A percentile compares a stretch with the other conserved stretches of the same genome.
phyloP scores from a whole-genome alignment of 2,888 invertebrate species.

The Aphodius granarius region DNA sequence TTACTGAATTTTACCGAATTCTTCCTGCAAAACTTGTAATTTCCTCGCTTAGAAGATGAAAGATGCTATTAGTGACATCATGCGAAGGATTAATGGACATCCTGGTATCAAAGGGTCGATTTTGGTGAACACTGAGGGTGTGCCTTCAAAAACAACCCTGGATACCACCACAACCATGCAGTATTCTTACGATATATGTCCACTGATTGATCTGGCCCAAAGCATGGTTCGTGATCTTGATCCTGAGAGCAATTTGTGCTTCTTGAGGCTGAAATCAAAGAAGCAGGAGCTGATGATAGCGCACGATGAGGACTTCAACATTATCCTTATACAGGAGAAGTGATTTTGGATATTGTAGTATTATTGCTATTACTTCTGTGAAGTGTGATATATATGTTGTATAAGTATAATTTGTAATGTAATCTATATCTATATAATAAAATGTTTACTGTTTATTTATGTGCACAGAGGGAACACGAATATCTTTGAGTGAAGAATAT shows the following conservation, averaged over 20 bases:
- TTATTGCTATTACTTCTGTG: background rate
- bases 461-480: too few relatives aligned
- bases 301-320: background rate
- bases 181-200: background rate
- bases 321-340: background rate
- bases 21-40: too few relatives aligned
- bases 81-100: background rate
- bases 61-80: too few relatives aligned
- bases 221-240: background rate
- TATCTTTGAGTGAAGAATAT: too few relatives aligned
- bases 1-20: too few relatives aligned
- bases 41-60: too few relatives aligned
- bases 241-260: background rate
- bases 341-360: background rate
- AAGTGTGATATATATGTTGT: background rate
- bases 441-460: background rate
- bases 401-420: background rate
- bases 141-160: background rate
- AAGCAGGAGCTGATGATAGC: background rate
- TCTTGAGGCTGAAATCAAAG: background rate
- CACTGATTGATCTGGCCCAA: background rate
- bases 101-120: background rate
- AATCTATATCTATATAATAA: background rate
- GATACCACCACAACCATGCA: background rate
- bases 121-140: background rate